Evolutionary conservation across 2,113 vertebrate genomes (phyloP).

Genomic region (Grantiella picta): DNA sequence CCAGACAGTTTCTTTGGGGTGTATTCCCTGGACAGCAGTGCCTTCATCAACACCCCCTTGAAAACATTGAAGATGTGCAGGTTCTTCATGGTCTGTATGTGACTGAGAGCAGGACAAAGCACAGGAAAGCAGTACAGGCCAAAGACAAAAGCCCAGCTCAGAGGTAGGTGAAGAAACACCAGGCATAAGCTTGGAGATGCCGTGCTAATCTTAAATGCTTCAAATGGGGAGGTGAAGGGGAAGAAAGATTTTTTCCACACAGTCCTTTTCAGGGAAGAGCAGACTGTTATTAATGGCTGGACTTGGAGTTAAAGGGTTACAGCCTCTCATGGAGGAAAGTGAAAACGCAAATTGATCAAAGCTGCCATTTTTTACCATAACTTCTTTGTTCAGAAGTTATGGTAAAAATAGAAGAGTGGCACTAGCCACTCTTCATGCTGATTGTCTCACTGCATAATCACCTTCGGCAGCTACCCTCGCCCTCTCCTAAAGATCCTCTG

Average conservation of each 20-base stretch:
- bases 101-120: neutral
- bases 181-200: neutral
- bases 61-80: neutral
- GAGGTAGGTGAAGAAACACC: neutral
- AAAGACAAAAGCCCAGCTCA: neutral
- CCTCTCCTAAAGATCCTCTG: neutral
- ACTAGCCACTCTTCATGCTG: neutral
- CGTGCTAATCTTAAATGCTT: neutral
- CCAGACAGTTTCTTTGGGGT: neutral
- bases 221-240: neutral
- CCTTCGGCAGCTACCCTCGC: neutral
- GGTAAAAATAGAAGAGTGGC: too few relatives aligned
- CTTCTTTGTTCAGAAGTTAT: constrained; percentile 24
- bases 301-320: constrained; percentile 2
- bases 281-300: neutral
- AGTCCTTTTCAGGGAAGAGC: neutral
- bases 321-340: neutral
- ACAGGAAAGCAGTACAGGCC: neutral
- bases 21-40: neutral
- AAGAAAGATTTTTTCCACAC: neutral
- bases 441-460: neutral
- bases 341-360: constrained; percentile 23
- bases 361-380: constrained; percentile 23
- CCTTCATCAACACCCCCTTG: neutral
- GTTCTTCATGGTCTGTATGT: neutral